Base-by-base conservation (phyloP, 2,888 invertebrate species). In the Protophormia terraenovae region DNA sequence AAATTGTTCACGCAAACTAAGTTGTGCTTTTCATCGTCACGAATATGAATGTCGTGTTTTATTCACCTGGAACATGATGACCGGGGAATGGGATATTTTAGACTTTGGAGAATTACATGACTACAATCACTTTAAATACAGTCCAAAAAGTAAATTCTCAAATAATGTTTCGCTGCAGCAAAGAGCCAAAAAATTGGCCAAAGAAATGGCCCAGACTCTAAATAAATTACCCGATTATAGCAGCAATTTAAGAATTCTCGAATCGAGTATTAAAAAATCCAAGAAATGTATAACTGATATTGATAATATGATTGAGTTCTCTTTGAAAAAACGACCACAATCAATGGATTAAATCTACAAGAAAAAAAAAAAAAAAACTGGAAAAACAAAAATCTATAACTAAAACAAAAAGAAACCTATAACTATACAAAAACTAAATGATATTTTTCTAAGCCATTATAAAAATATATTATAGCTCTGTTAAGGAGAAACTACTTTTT, bases 31-130 rank as follows among this genome's bases (percentile, higher is more conserved):
- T 60, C 93, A 93, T 87, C 90, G 92, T 0, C 90, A 90, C 0
- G 91, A 92, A 77, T 93, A 91, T 79, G 93, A 93, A 75, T 92
- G 92, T 72, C 91, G 92, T 2, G 92, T 92, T 35, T 89, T 93
- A 1, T 93, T 93, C 75, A 90, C 91, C 8, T 93, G 93, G 93
- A 92, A 93, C 71, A 92, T 93, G 90, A 91, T 91, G 73, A 87
- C 89, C 10, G 93, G 93, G 1, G 90, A 90, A 73, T 93, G 93
- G 92, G 90, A 92, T 79, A 91, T 93, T 2, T 86, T 93, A 1
- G 92, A 93, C 82, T 93, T 92, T 86, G 93, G 93, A 2, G 91
- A 93, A 66, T 87, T 93, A 0, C 89, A 89, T 24, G 92, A 93
- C 87, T 86, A 86, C 32, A 88, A 87, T 50, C 89, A 89, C 0